A percentile compares a stretch with the other conserved stretches of the same genome.
Evolutionary conservation across 2,888 invertebrate species (phyloP).

Genomic region (Orthosia gothica): DNA sequence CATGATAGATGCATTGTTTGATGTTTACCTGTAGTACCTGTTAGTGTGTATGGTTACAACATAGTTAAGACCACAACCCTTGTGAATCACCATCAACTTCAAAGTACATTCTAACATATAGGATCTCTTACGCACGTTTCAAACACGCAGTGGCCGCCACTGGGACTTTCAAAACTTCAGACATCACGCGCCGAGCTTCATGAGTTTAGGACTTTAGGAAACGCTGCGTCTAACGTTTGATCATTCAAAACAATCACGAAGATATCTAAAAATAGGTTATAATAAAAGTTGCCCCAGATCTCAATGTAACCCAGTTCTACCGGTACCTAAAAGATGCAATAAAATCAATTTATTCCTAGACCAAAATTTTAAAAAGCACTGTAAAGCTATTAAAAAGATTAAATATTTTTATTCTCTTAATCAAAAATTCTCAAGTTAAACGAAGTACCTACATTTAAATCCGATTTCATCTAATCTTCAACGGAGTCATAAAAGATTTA

Average conservation of each 20-base stretch:
- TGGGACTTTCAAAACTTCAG: not conserved
- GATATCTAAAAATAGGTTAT: not conserved
- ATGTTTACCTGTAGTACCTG: too few species aligned
- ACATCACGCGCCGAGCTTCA: not conserved
- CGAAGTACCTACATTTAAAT: slow-evolving; percentile 6
- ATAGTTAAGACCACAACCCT: not conserved
- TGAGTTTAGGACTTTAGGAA: slow-evolving; percentile 3
- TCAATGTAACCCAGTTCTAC: too few species aligned
- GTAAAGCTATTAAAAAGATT: too few species aligned
- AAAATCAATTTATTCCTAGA: not conserved
- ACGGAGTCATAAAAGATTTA: slow-evolving; percentile 43
- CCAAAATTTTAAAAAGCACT: not conserved
- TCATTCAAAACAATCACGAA: not conserved
- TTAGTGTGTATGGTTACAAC: not conserved
- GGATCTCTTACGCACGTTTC: too few species aligned
- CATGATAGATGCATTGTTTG: too few species aligned
- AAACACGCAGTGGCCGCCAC: not conserved
- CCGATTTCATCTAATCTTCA: slow-evolving; percentile 32
- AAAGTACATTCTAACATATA: not conserved
- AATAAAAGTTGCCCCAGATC: too few species aligned
- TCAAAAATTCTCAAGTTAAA: not conserved
- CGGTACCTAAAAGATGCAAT: not conserved
- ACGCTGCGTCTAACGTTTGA: not conserved
- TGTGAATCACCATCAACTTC: slow-evolving; percentile 1
- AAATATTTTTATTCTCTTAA: not conserved